phyloP scores from a whole-genome alignment of 2,113 vertebrate species.

The Rattus rattus region DNA sequence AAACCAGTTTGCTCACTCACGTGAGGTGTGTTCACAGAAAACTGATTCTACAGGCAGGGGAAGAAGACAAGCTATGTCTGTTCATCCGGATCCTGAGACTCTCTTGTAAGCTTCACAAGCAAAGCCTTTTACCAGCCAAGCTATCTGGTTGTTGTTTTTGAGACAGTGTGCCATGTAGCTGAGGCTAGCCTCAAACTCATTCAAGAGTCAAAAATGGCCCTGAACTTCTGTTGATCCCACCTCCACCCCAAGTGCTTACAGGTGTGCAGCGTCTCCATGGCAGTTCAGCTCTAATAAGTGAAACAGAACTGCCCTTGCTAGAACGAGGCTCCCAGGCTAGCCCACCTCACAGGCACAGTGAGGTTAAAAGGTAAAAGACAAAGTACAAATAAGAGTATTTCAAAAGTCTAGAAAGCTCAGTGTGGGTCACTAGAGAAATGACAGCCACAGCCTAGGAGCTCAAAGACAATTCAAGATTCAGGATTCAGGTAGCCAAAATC shows the following conservation, averaged over 20 bases:
- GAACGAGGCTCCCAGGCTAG: accelerated
- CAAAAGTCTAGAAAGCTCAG: not conserved
- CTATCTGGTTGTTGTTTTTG: not conserved
- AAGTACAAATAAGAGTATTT: not conserved
- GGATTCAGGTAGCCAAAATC: not conserved
- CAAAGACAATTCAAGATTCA: not conserved
- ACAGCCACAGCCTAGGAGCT: not conserved
- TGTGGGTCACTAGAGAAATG: not conserved
- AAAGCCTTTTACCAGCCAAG: not conserved
- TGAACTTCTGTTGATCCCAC: not conserved
- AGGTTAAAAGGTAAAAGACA: not conserved
- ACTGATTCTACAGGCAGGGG: not conserved
- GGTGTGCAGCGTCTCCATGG: not conserved
- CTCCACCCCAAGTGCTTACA: not conserved
- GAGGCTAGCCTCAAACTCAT: not conserved
- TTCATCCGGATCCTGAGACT: constrained; percentile 7
- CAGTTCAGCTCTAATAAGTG: not conserved
- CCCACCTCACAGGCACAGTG: no score
- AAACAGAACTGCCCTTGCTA: not conserved
- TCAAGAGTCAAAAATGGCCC: not conserved
- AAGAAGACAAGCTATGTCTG: not conserved
- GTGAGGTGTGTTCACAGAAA: constrained; percentile 13
- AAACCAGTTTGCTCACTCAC: constrained; percentile 25
- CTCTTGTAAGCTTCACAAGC: not conserved
- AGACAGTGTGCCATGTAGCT: not conserved